Evolutionary conservation across 2,113 vertebrate genomes (phyloP).

Genomic region (Mystacornis crossleyi): DNA sequence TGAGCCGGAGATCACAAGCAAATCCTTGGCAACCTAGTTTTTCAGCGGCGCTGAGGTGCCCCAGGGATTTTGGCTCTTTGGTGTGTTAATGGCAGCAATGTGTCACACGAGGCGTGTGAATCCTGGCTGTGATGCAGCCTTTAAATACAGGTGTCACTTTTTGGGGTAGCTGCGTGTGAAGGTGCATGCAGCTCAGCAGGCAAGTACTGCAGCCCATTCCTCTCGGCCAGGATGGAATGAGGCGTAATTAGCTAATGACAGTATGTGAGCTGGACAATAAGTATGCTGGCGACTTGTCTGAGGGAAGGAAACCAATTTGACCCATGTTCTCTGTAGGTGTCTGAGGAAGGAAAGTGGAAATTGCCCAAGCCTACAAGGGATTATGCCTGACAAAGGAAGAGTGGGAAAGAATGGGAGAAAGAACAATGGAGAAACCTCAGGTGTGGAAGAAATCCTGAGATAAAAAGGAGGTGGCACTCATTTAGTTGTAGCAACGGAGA

Average conservation of each 20-base stretch:
- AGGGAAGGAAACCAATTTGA: background rate
- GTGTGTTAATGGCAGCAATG: background rate
- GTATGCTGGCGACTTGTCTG: background rate
- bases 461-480: background rate
- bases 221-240: background rate
- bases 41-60: background rate
- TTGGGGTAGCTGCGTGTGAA: background rate
- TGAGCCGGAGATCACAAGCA: background rate
- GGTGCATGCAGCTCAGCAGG: background rate
- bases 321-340: background rate
- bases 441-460: background rate
- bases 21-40: background rate
- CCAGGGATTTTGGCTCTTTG: background rate
- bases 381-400: background rate
- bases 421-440: background rate
- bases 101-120: background rate
- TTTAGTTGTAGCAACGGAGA: background rate
- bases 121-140: background rate
- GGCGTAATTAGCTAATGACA: background rate
- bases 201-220: background rate
- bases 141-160: background rate
- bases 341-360: slow-evolving; percentile 23
- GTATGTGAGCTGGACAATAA: background rate
- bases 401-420: background rate
- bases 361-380: background rate